Percentiles rank a stretch among this genome's conserved stretches.
These are phyloP conservation scores for Bostrychus sinensis DNA, from an alignment of 2,113 vertebrate species.

Conservation along the genomic window DNA sequence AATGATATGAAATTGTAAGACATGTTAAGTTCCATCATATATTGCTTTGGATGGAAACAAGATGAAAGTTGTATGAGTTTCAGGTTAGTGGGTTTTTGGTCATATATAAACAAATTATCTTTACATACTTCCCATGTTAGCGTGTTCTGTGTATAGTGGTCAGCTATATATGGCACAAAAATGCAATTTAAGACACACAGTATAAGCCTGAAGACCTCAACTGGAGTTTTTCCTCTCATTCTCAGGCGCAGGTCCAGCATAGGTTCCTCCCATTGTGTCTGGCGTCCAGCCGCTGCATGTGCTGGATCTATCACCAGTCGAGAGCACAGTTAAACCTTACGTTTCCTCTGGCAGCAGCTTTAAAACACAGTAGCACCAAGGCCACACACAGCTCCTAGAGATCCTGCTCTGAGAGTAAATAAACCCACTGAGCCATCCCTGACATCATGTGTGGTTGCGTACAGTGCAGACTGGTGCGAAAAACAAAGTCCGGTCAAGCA, in stretches of 20 bases:
- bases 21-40: too few relatives aligned
- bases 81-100: too few relatives aligned
- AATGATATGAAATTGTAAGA: too few relatives aligned
- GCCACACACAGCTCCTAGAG: slow-evolving; percentile 84
- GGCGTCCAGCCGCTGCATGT: slow-evolving; percentile 37
- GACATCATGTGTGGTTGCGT: slow-evolving; percentile 72
- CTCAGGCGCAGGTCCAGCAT: neutral
- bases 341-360: slow-evolving; percentile 81
- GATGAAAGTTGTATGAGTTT: neutral
- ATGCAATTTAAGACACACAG: slow-evolving; percentile 1
- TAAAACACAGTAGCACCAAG: slow-evolving; percentile 78
- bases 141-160: too few relatives aligned
- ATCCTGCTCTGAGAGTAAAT: slow-evolving; percentile 85
- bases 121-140: too few relatives aligned
- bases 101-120: too few relatives aligned
- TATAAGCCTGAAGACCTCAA: neutral
- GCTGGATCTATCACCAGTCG: slow-evolving; percentile 68
- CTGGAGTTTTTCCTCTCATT: slow-evolving; percentile 24
- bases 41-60: too few relatives aligned
- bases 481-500: slow-evolving; percentile 67
- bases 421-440: slow-evolving; percentile 81
- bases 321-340: slow-evolving; percentile 76
- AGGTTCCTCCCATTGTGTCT: slow-evolving; percentile 44
- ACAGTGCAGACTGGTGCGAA: slow-evolving; percentile 59
- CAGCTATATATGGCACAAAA: too few relatives aligned